These are phyloP conservation scores for Zoanthus sansibaricus DNA, from an alignment of 92 coral and sea anemone species.

Conservation along the genomic window DNA sequence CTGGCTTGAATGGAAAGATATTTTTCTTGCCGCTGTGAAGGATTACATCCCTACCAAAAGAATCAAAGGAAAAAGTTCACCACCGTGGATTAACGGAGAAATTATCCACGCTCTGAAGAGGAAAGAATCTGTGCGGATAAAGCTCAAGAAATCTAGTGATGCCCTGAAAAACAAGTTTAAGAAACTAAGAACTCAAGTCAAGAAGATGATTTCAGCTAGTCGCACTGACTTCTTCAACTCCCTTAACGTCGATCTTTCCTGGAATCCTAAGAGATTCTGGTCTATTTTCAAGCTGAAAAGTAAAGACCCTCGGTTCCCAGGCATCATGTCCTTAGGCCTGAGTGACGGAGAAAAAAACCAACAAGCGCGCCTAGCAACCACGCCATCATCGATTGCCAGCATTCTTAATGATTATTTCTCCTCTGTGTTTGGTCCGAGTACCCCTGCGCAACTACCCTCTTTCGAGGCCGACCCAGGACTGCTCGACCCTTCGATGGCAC, in stretches of 20 bases:
- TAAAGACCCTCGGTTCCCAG: conserved; percentile 26
- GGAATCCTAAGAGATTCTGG: conserved; percentile 53
- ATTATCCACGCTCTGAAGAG: background rate
- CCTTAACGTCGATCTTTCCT: conserved; percentile 16
- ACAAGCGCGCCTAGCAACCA: too few species aligned
- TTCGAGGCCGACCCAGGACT: conserved; percentile 12
- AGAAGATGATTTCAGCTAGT: conserved; percentile 39
- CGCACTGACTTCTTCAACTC: conserved; percentile 42
- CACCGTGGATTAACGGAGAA: conserved; percentile 47
- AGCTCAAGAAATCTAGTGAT: conserved; percentile 12
- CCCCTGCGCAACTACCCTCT: background rate
- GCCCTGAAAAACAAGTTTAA: background rate
- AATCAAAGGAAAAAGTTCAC: conserved; percentile 47
- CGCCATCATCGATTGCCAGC: background rate
- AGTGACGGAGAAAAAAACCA: too few species aligned
- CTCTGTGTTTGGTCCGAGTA: background rate
- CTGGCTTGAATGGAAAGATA: conserved; percentile 45
- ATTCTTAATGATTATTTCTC: background rate
- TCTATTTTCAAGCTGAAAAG: conserved; percentile 30
- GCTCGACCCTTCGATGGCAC: conserved; percentile 34
- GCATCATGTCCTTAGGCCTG: conserved; percentile 25
- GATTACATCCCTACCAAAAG: conserved; percentile 34
- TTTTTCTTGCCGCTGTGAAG: conserved; percentile 32
- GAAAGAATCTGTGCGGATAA: conserved; percentile 40
- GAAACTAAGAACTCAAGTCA: conserved; percentile 47